Percentiles rank a stretch among this genome's conserved stretches.
Evolutionary conservation across 2,113 vertebrate genomes (phyloP).

Genomic region (Bubo bubo): DNA sequence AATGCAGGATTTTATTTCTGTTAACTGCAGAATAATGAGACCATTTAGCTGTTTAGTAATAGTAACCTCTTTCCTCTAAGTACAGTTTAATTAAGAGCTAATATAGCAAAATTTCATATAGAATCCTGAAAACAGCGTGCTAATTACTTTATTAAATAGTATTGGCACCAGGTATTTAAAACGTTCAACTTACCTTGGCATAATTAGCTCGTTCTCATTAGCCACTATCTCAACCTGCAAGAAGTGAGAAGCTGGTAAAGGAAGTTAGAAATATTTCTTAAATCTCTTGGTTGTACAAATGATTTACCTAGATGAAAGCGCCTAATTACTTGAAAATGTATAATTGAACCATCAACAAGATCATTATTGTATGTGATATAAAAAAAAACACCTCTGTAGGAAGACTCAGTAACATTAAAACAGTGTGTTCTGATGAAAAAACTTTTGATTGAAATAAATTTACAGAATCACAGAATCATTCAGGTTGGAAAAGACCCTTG

Average conservation of each 20-base stretch:
- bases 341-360: slow-evolving; percentile 26
- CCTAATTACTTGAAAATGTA: not conserved
- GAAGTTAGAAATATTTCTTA: not conserved
- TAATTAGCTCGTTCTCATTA: slow-evolving; percentile 53
- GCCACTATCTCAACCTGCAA: not conserved
- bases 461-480: too few species aligned
- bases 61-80: slow-evolving; percentile 36
- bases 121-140: slow-evolving; percentile 5
- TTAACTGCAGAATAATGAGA: slow-evolving; percentile 50
- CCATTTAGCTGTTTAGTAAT: slow-evolving; percentile 24
- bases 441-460: not conserved
- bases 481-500: too few species aligned
- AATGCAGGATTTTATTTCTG: slow-evolving; percentile 25
- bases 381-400: not conserved
- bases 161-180: slow-evolving; percentile 8
- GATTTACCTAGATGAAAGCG: slow-evolving; percentile 19
- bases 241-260: not conserved
- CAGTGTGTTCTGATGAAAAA: not conserved
- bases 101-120: slow-evolving; percentile 36
- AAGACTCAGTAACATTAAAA: not conserved
- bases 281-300: not conserved
- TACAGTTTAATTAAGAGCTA: slow-evolving; percentile 53
- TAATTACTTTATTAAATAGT: slow-evolving; percentile 25
- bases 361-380: not conserved
- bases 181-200: not conserved